These are phyloP conservation scores for Drosophila nr. perissopoda DNA, from an alignment of 2,888 invertebrate species.

Conservation along the genomic window DNA sequence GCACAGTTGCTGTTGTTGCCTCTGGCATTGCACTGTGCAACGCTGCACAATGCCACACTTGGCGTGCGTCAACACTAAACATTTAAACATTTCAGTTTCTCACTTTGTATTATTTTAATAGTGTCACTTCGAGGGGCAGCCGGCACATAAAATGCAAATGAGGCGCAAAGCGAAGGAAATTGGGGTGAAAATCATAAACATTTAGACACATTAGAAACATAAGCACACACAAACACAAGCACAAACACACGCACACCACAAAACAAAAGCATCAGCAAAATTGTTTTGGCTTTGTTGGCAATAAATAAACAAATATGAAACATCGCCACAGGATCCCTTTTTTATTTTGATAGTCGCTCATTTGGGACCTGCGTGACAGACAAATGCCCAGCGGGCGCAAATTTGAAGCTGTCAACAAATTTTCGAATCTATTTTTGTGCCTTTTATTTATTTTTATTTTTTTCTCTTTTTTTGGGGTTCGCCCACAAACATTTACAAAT, in stretches of 20 bases:
- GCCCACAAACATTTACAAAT: slow-evolving; percentile 32
- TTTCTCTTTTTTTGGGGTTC: background rate
- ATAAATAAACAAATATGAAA: slow-evolving; percentile 69
- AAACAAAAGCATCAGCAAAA: slow-evolving; percentile 6
- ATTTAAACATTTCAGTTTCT: slow-evolving; percentile 45
- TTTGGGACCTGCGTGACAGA: slow-evolving; percentile 50
- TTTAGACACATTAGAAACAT: slow-evolving; percentile 49
- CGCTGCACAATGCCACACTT: slow-evolving; percentile 47
- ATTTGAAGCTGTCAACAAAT: slow-evolving; percentile 76
- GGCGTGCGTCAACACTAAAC: slow-evolving; percentile 67
- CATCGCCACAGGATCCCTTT: slow-evolving; percentile 62
- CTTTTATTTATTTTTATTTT: background rate
- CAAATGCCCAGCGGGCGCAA: slow-evolving; percentile 59
- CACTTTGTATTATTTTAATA: slow-evolving; percentile 50
- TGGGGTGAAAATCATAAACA: slow-evolving; percentile 34
- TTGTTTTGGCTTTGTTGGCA: slow-evolving; percentile 41
- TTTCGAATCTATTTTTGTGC: slow-evolving; percentile 56
- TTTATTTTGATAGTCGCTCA: slow-evolving; percentile 47
- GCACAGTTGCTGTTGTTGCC: slow-evolving; percentile 61
- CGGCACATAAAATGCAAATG: slow-evolving; percentile 57
- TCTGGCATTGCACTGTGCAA: slow-evolving; percentile 42
- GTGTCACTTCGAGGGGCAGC: slow-evolving; percentile 41
- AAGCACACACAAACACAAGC: background rate
- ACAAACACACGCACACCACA: background rate
- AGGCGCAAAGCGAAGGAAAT: slow-evolving; percentile 42